These are phyloP conservation scores for Campylorhamphus procurvoides DNA, from an alignment of 2,113 vertebrate species.

Conservation along the genomic window DNA sequence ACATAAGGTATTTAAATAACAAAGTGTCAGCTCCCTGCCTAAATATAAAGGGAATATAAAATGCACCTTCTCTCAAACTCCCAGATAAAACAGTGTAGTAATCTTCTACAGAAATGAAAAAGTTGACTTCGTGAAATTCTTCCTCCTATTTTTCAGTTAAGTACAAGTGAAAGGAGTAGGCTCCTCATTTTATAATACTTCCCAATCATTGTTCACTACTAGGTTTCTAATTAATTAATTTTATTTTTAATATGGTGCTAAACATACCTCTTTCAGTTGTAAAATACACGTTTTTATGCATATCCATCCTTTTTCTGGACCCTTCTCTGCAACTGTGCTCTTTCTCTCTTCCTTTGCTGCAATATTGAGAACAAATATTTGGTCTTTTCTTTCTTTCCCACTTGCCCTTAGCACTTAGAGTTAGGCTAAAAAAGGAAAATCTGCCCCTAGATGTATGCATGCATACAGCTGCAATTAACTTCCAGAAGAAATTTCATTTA, in stretches of 20 bases:
- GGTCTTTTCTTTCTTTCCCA: slow-evolving; percentile 23
- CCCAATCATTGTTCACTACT: not conserved
- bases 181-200: not conserved
- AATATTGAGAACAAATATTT: slow-evolving; percentile 12
- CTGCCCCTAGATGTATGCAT: not conserved
- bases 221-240: not conserved
- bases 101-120: not conserved
- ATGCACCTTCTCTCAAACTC: not conserved
- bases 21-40: slow-evolving; percentile 28
- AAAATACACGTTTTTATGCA: not conserved
- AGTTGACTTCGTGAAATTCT: not conserved
- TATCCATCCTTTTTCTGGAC: not conserved
- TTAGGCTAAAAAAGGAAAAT: not conserved
- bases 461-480: not conserved
- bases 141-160: not conserved
- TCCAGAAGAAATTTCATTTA: not conserved
- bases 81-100: slow-evolving; percentile 8
- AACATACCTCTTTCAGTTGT: not conserved
- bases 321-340: not conserved
- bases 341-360: slow-evolving; percentile 4
- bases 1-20: slow-evolving; percentile 55
- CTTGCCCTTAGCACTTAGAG: not conserved
- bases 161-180: not conserved
- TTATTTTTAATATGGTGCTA: not conserved
- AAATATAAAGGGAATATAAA: slow-evolving; percentile 30